Percentiles rank a stretch among this genome's conserved stretches.
Conservation (phyloP, 2,888 invertebrate species). For the Drosophila flavopinicola region DNA sequence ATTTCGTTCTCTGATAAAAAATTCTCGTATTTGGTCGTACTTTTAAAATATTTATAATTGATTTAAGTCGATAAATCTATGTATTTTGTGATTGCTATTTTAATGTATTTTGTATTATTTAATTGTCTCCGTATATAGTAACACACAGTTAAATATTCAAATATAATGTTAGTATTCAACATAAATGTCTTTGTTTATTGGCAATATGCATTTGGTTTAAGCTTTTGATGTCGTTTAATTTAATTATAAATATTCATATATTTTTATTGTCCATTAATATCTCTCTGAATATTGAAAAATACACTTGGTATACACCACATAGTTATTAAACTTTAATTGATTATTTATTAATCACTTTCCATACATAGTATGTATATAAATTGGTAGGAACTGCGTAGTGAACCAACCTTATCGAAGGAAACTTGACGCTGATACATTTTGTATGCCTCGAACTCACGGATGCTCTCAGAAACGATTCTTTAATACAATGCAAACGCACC, state of each 20-base stretch:
- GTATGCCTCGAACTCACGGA: conserved; percentile 12
- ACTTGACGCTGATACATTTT: conserved; percentile 80
- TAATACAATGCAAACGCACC: conserved; percentile 31
- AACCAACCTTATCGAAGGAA: conserved; percentile 82
- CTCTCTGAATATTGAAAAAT: no score
- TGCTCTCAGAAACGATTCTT: conserved; percentile 1
- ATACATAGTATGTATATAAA: neutral
- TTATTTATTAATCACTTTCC: conserved; percentile 8
- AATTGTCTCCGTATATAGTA: no score
- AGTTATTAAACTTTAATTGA: conserved; percentile 2
- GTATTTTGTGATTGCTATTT: no score
- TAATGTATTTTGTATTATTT: no score
- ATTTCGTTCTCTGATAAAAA: no score
- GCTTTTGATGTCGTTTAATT: neutral
- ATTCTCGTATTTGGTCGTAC: no score
- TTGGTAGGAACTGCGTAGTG: conserved; percentile 14
- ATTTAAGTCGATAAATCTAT: no score
- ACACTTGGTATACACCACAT: neutral
- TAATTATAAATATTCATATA: no score
- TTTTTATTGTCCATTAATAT: no score
- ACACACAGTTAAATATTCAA: no score
- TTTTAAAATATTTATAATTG: no score
- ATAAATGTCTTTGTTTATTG: neutral
- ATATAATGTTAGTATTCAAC: no score
- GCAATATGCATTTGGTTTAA: neutral